These are phyloP conservation scores for Scopus umbretta DNA, from an alignment of 2,113 vertebrate species.

Conservation along the genomic window DNA sequence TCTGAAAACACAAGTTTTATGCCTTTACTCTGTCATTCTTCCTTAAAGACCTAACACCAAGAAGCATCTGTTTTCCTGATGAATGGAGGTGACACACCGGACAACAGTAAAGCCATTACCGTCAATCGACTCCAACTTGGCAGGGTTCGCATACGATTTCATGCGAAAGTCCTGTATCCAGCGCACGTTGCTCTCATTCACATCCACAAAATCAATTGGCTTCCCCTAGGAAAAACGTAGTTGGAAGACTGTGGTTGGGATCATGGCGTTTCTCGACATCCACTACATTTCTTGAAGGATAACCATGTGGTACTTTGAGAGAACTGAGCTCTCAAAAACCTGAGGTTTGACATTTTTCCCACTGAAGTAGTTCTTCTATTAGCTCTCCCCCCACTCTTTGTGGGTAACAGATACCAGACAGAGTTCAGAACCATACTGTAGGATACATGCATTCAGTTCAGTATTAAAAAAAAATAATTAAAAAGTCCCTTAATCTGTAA, in stretches of 20 bases:
- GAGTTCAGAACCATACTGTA: rapidly evolving
- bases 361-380: background rate
- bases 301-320: rapidly evolving
- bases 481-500: background rate
- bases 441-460: background rate
- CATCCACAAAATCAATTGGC: conserved; percentile 84
- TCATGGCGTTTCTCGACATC: background rate
- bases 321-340: background rate
- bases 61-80: background rate
- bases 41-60: background rate
- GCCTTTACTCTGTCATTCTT: rapidly evolving
- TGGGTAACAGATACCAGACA: background rate
- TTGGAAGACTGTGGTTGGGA: background rate
- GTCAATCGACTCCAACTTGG: conserved; percentile 93
- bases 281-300: rapidly evolving
- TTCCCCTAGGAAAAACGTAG: conserved; percentile 77
- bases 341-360: background rate
- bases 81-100: no score
- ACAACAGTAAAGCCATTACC: conserved; percentile 57
- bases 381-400: background rate
- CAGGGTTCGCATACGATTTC: conserved; percentile 87
- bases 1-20: background rate
- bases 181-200: conserved; percentile 83
- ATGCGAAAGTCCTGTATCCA: conserved; percentile 95
- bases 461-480: background rate